A percentile compares a stretch with the other conserved stretches of the same genome.
Evolutionary conservation across 1,140 invertebrate species (phyloP).

Genomic region (Lepidurus packardi): DNA sequence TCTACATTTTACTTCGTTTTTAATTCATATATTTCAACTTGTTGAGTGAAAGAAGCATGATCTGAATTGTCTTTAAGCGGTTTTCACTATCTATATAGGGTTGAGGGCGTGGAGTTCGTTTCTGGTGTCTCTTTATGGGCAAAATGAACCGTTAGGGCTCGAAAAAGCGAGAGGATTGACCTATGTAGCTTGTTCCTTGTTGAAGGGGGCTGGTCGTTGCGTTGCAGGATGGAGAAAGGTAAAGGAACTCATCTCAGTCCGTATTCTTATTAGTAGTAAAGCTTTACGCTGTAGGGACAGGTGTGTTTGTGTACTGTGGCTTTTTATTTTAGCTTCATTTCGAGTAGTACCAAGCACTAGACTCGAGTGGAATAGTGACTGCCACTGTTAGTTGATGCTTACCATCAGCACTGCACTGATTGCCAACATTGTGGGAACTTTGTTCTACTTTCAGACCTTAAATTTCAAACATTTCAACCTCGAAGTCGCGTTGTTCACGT

Average conservation of each 20-base stretch:
- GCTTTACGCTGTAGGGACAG: neutral
- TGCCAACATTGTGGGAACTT: too few relatives aligned
- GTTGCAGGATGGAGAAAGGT: neutral
- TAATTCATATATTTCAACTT: too few relatives aligned
- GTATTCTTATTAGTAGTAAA: too few relatives aligned
- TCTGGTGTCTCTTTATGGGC: too few relatives aligned
- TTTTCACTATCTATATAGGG: too few relatives aligned
- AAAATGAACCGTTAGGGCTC: neutral
- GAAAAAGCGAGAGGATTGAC: slow-evolving; percentile 11
- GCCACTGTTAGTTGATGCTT: neutral
- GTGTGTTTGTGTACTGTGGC: slow-evolving; percentile 2
- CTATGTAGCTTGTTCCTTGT: neutral
- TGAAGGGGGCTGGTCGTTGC: neutral
- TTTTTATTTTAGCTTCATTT: neutral
- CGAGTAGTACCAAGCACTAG: neutral
- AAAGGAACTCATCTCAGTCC: neutral
- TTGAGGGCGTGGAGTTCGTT: too few relatives aligned
- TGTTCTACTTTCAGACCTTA: too few relatives aligned
- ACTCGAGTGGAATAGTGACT: neutral
- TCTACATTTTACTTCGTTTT: too few relatives aligned
- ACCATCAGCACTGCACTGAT: neutral
- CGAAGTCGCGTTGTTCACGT: too few relatives aligned
- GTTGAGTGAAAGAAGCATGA: too few relatives aligned
- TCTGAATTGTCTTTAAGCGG: too few relatives aligned
- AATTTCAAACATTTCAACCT: too few relatives aligned